phyloP scores from a whole-genome alignment of 2,888 invertebrate species.

The Crossocerus cetratus region DNA sequence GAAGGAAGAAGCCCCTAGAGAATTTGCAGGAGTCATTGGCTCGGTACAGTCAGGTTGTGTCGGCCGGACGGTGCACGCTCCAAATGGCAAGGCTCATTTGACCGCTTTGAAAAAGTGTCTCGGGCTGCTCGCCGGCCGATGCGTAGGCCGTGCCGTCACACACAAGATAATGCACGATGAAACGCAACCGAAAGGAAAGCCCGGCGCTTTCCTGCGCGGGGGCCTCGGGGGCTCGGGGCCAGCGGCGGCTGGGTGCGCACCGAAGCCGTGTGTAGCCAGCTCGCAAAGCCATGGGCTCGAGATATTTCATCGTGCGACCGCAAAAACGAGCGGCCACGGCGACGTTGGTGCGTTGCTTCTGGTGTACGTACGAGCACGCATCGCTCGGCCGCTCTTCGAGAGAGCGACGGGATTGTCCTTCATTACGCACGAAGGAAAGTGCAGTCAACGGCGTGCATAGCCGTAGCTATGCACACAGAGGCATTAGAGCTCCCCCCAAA shows the following conservation, averaged over 20 bases:
- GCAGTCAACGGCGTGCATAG: conserved; percentile 69
- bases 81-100: conserved; percentile 6
- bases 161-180: conserved; percentile 3
- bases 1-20: conserved; percentile 9
- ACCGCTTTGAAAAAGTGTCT: not conserved
- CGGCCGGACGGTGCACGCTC: not conserved
- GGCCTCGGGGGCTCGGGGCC: too few relatives aligned
- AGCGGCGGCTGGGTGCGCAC: not conserved
- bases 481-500: conserved; percentile 71
- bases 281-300: conserved; percentile 32
- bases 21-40: not conserved
- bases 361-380: conserved; percentile 31
- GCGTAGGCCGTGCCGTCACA: not conserved
- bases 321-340: conserved; percentile 30
- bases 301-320: conserved; percentile 45
- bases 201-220: conserved; percentile 2
- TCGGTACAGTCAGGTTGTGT: not conserved
- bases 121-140: not conserved
- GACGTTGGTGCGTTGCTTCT: conserved; percentile 17
- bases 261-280: conserved; percentile 14
- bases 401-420: conserved; percentile 62
- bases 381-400: conserved; percentile 37
- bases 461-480: conserved; percentile 64
- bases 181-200: conserved; percentile 6
- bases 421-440: conserved; percentile 71